These are phyloP conservation scores for Sebastolobus altivelis DNA, from an alignment of 2,797 vertebrate species.

Conservation along the genomic window DNA sequence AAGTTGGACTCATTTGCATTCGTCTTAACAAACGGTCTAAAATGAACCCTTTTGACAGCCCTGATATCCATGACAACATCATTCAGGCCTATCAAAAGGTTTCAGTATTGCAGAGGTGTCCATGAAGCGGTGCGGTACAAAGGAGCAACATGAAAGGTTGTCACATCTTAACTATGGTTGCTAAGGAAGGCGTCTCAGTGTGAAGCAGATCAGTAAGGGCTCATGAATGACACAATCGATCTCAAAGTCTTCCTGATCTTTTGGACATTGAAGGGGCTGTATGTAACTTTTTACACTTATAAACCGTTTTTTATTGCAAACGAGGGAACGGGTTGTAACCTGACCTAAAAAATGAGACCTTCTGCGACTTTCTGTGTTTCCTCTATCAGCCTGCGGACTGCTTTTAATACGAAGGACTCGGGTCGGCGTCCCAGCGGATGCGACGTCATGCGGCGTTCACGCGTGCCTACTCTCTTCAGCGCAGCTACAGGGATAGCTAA, in stretches of 20 bases:
- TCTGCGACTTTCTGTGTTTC: no score
- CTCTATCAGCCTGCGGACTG: rapidly evolving
- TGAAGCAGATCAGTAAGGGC: conserved; percentile 37
- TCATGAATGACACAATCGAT: conserved; percentile 17
- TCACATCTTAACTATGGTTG: conserved; percentile 16
- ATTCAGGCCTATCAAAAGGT: conserved; percentile 38
- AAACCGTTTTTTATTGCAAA: no score
- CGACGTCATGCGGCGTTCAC: no score
- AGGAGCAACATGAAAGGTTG: conserved; percentile 7
- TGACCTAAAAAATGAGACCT: no score
- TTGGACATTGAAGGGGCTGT: neutral
- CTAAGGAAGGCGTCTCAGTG: conserved; percentile 26
- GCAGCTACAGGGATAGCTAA: no score
- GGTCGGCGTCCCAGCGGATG: no score
- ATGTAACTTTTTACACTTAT: no score
- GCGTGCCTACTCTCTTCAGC: no score
- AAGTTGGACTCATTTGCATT: conserved; percentile 36
- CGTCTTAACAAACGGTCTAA: conserved; percentile 19
- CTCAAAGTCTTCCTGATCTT: conserved; percentile 21
- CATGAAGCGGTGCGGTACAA: conserved; percentile 26
- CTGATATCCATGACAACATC: conserved; percentile 51
- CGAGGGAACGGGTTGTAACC: no score
- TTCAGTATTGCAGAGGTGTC: conserved; percentile 17
- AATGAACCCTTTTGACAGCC: conserved; percentile 37
- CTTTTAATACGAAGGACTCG: no score